Evolutionary conservation across 2,113 vertebrate species (phyloP).

Genomic region (Haemorhous mexicanus): DNA sequence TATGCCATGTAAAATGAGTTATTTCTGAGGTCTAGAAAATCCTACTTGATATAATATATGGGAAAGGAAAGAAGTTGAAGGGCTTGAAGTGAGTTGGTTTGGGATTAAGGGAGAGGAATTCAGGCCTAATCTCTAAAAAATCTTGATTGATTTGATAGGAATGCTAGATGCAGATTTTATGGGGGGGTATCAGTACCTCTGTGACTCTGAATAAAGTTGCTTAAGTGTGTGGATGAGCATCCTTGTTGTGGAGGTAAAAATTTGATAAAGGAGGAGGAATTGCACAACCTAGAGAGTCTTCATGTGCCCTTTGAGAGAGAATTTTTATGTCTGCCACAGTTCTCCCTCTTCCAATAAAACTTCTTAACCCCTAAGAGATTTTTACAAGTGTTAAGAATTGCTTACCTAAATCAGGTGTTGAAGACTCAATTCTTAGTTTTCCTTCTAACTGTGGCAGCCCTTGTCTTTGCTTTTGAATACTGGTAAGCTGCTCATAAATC

Average conservation of each 20-base stretch:
- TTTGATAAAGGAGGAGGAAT: neutral
- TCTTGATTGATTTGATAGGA: conserved; percentile 4
- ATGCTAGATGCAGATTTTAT: neutral
- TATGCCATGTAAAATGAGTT: neutral
- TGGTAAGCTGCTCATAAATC: neutral
- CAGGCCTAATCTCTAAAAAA: neutral
- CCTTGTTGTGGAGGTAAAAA: neutral
- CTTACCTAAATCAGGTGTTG: neutral
- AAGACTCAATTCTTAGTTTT: neutral
- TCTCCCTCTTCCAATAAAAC: neutral
- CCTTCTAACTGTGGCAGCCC: neutral
- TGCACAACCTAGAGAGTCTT: neutral
- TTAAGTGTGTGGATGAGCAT: neutral
- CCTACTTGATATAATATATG: neutral
- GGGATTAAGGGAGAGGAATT: conserved; percentile 17
- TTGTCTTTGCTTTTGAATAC: neutral
- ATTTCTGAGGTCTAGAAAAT: neutral
- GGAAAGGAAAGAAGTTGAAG: neutral
- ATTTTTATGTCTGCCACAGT: neutral
- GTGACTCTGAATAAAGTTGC: neutral
- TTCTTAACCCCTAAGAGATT: neutral
- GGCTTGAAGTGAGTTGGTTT: neutral
- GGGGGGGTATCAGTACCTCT: neutral
- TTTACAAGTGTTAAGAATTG: neutral
- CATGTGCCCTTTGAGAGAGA: neutral